Base-by-base conservation (phyloP, 1,140 invertebrate genomes). In the Helicoverpa armigera region DNA sequence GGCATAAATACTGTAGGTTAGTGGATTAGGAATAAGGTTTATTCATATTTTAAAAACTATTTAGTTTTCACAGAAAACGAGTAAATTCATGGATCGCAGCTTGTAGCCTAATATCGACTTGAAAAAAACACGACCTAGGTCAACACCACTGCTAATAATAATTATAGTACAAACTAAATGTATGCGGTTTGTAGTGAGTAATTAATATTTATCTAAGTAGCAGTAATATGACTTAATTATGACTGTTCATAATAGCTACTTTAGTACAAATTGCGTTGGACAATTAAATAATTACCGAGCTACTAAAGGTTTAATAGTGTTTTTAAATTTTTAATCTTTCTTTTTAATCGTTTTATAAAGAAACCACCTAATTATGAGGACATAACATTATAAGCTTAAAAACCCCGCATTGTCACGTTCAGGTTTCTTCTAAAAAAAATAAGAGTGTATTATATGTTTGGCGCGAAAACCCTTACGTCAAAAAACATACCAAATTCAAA, bases 171-270 rank as follows among this genome's bases (percentile, higher is more conserved):
- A 35, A 35, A 35, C 35, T 35, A 35, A 35, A 35, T 35, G 35
- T 35, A 35, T 35, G 35, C 7, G 35, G 35, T 35, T 35, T 35
- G 35, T 18, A 58, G n/a, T 58, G 4, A n/a, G 13, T 54, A 58
- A 18, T 58, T 18, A 58, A 58, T 18, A 7, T 9, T 18, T 9
- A n/a, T 58, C n/a, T 58, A 58, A 58, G 54, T 58, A 18, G n/a
- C 54, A 58, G 16, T n/a, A 58, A 18, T 58, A 58, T 18, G 54
- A 58, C 54, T 58, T 58, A 58, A 58, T 58, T 58, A 58, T 13
- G 16, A 58, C 18, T 58, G n/a, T 58, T 10, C 54, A 18, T 14
- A 58, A 18, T 56, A 16, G n/a, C 3, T 9, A 11, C 14, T 56
- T 56, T 56, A 56, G 53, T 56, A 56, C 53, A 56, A 56, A 56